phyloP scores from a whole-genome alignment of 2,797 vertebrate genomes.

The Tangara arthus region DNA sequence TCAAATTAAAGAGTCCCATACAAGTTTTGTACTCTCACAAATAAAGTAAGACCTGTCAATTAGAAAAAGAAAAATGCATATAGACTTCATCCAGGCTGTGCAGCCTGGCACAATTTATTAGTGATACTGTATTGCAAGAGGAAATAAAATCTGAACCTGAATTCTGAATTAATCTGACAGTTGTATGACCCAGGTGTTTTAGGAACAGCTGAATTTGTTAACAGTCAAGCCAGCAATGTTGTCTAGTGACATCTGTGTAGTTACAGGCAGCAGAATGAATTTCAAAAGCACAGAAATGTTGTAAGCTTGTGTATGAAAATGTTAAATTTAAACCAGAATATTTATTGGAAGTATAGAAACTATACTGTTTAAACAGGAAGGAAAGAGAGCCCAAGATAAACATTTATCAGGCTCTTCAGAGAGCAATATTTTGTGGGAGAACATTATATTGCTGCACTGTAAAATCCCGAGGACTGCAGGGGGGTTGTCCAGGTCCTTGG shows the following conservation, averaged over 20 bases:
- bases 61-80: background rate
- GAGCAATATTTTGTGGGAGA: background rate
- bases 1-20: constrained; percentile 19
- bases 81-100: background rate
- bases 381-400: constrained; percentile 10
- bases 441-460: background rate
- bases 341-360: background rate
- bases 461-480: background rate
- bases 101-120: background rate
- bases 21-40: constrained; percentile 44
- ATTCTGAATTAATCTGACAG: background rate
- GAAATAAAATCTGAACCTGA: background rate
- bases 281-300: background rate
- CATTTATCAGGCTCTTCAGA: constrained; percentile 14
- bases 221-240: background rate
- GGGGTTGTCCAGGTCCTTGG: background rate
- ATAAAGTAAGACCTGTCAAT: constrained; percentile 26
- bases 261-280: background rate
- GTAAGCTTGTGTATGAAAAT: background rate
- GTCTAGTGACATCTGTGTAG: background rate
- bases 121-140: background rate
- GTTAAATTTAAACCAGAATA: background rate
- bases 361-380: constrained; percentile 15
- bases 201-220: background rate
- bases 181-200: background rate